Conservation (phyloP, 2,113 vertebrate species). For the Ahaetulla prasina region DNA sequence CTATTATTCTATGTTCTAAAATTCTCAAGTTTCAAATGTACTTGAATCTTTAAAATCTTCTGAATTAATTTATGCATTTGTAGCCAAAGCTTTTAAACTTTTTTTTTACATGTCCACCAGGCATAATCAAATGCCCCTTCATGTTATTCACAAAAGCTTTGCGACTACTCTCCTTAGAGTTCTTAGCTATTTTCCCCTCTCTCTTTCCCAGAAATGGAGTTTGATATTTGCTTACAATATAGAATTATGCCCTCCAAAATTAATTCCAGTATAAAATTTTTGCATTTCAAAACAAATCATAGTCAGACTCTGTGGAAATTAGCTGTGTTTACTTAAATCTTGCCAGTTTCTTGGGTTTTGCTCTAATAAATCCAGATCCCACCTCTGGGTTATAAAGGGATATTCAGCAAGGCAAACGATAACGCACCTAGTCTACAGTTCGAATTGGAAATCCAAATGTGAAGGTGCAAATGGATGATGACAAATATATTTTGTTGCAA, state of each 20-base stretch:
- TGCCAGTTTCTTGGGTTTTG: background rate
- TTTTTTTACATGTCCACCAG: background rate
- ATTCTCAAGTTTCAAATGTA: background rate
- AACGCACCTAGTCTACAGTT: background rate
- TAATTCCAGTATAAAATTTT: background rate
- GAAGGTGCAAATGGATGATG: background rate
- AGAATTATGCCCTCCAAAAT: background rate
- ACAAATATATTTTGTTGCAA: background rate
- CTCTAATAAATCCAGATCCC: background rate
- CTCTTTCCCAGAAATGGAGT: background rate
- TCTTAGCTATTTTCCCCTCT: background rate
- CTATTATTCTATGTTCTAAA: background rate
- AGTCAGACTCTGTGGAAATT: background rate
- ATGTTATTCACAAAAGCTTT: background rate
- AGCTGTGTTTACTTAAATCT: background rate
- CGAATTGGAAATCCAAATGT: background rate
- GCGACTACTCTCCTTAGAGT: background rate
- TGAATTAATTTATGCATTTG: background rate
- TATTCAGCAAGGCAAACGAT: background rate
- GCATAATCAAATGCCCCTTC: background rate
- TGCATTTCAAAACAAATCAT: background rate
- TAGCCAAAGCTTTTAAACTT: background rate
- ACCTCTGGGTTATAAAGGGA: background rate
- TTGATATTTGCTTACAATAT: background rate
- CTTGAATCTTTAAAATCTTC: background rate